Base-by-base conservation (phyloP, 2,888 invertebrate species). In the Spodoptera exigua region DNA sequence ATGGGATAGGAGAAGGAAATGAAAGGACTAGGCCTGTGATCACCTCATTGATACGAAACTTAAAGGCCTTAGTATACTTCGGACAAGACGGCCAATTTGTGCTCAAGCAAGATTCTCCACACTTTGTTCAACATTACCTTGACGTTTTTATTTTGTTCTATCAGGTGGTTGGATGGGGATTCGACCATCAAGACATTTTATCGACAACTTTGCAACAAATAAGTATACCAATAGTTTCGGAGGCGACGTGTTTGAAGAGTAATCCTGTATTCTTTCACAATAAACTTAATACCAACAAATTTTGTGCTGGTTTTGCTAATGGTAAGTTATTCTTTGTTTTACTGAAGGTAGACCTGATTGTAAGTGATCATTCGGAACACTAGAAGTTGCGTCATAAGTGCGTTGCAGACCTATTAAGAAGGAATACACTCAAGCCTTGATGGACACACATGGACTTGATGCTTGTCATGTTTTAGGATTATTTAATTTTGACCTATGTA, bases 131-230 rank as follows among this genome's bases (percentile, higher is more conserved):
- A 3, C 27, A 27, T 9, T 9, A 12, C 1, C 12, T 35, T 12
- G 0, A 35, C 11, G 14, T 37, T 13, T 37, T 37, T 3, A 2
- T 13, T 13, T 36, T 47, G 1, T 35, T 74, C 81, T 18, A 36
- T 4, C 64, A 89, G 89, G 86, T 91, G 0, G 82, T 85, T 3
- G 91, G 91, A 2, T 91, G 90, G 91, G 90, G 91, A 2, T 82
- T 87, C 13, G 82, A 87, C 35, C 81, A 86, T 41, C 75, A 74
- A 0, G 83, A 87, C 17, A 14, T 52, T 1, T 54, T 88, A 2
- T 70, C 87, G 0, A 47, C 70, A 2, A 75, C 83, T 49, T 71
- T 90, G 0, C 77, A 79, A 17, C 80, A 84, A 63, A 82, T 81
- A 0, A 73, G 65, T 0, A 81, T 89, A 63, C 88, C 88, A 0